A percentile compares a stretch with the other conserved stretches of the same genome.
Evolutionary conservation across 1,140 invertebrate genomes (phyloP).

Genomic region (Atta colombica): DNA sequence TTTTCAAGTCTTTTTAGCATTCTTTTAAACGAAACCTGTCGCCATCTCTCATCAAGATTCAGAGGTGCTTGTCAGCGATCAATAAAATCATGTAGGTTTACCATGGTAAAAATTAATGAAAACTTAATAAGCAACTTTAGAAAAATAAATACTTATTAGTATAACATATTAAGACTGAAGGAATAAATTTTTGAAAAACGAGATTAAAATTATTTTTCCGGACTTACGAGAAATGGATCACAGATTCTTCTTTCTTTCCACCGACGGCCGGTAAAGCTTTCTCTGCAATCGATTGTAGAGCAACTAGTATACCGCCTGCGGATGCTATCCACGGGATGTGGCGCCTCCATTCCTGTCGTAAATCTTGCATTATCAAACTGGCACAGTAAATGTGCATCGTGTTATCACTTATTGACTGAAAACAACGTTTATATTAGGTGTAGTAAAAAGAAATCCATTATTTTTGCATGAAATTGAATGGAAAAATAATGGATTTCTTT

Average conservation of each 20-base stretch:
- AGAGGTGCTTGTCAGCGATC: conserved; percentile 37
- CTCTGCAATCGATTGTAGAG: conserved; percentile 46
- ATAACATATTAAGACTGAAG: not conserved
- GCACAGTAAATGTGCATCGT: not conserved
- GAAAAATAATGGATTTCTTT: too few species aligned
- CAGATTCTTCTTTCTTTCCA: not conserved
- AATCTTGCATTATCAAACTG: conserved; percentile 1
- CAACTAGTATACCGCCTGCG: conserved; percentile 29
- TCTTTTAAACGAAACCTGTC: conserved; percentile 25
- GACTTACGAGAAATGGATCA: not conserved
- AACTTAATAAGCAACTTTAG: not conserved
- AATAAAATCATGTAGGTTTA: conserved; percentile 18
- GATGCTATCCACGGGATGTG: conserved; percentile 40
- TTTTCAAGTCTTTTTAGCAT: not conserved
- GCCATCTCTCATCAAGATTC: conserved; percentile 47
- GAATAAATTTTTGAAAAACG: not conserved
- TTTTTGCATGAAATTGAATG: too few species aligned
- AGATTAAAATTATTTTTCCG: not conserved
- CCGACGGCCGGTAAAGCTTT: conserved; percentile 55
- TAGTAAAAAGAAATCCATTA: too few species aligned
- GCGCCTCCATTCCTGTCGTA: conserved; percentile 36
- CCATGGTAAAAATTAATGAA: not conserved
- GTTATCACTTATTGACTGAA: not conserved
- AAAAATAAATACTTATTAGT: not conserved
- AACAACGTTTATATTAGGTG: not conserved